Percentiles rank a stretch among this genome's conserved stretches.
These are phyloP conservation scores for Aphaenogaster rudis DNA, from an alignment of 1,140 invertebrate species.

Conservation along the genomic window DNA sequence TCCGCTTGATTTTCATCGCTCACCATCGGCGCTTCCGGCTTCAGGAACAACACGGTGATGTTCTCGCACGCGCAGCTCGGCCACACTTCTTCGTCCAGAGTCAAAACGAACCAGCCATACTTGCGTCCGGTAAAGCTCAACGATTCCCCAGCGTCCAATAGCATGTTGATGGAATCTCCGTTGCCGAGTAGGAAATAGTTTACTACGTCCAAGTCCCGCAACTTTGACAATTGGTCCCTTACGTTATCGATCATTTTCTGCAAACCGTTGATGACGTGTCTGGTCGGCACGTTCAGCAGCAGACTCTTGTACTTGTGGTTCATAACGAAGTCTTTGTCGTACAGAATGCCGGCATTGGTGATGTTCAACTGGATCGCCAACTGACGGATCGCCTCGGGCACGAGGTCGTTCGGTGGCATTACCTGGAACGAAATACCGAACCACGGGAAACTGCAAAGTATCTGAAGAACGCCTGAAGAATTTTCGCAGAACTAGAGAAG, in stretches of 20 bases:
- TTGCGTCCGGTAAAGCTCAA: constrained; percentile 85
- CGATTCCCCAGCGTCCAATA: constrained; percentile 87
- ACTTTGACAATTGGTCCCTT: constrained; percentile 89
- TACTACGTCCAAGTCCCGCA: constrained; percentile 94
- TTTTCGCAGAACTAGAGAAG: not conserved
- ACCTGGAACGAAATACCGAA: constrained; percentile 80
- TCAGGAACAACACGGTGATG: constrained; percentile 79
- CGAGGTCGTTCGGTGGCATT: constrained; percentile 93
- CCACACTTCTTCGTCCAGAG: constrained; percentile 85
- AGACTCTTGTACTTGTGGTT: constrained; percentile 97
- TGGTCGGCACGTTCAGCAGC: constrained; percentile 94
- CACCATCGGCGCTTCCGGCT: constrained; percentile 65
- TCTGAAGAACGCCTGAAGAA: not conserved
- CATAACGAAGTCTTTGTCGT: constrained; percentile 95
- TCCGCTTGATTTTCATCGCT: not conserved
- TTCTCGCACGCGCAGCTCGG: constrained; percentile 80
- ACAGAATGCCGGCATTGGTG: constrained; percentile 96
- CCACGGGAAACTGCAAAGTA: not conserved
- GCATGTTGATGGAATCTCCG: constrained; percentile 90
- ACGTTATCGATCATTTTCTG: constrained; percentile 87
- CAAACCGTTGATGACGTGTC: constrained; percentile 93
- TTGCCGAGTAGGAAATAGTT: constrained; percentile 95
- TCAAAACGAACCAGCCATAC: constrained; percentile 89
- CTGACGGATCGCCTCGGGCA: constrained; percentile 93
- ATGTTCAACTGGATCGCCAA: constrained; percentile 94